Base-by-base conservation (phyloP, 1,140 invertebrate genomes). In the Lutraria rhynchaena region DNA sequence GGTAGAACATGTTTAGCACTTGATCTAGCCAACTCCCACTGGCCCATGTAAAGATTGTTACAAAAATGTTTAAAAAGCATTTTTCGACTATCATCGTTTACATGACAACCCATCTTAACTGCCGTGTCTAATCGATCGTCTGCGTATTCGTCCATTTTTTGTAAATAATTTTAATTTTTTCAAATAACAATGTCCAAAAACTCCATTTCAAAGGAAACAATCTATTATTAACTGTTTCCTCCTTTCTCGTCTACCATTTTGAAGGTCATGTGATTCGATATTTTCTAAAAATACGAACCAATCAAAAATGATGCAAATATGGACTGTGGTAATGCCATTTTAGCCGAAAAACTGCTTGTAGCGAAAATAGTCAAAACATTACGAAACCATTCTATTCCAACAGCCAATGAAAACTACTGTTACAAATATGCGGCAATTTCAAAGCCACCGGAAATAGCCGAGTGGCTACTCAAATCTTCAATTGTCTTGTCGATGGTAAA, bases 21-120 rank as follows among this genome's bases (percentile, higher is more conserved):
- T 19, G 90, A 78, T 60, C 83, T 82, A 1, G 90, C 91, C 57
- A 91, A 85, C 83, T 92, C 90, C 90, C 90, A 92, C 76, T 92
- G 90, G n/a, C 91, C 90, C 29, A 91, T 70, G 71, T 86, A 88
- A 15, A 92, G 44, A 86, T 90, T 86, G 63, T 92, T 90, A 60
- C 90, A 90, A 81, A 92, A 92, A 84, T 83, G 89, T 46, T 84
- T 86, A 58, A 80, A 80, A 7, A 80, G 37, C n/a, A 67, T 35
- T 15, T 67, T 29, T 9, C n/a, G 33, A 11, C 31, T 24, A 19
- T 33, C 24, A 22, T 67, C 61, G 53, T n/a, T 37, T 22, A 31
- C 60, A 49, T 22, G 15, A 24, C 3, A 19, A 9, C 1, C 22
- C 0, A 5, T 2, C 13, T 4, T 65, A 44, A 5, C 35, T 3